Evolutionary conservation across 2,888 invertebrate species (phyloP).

Genomic region (Elegia similella): DNA sequence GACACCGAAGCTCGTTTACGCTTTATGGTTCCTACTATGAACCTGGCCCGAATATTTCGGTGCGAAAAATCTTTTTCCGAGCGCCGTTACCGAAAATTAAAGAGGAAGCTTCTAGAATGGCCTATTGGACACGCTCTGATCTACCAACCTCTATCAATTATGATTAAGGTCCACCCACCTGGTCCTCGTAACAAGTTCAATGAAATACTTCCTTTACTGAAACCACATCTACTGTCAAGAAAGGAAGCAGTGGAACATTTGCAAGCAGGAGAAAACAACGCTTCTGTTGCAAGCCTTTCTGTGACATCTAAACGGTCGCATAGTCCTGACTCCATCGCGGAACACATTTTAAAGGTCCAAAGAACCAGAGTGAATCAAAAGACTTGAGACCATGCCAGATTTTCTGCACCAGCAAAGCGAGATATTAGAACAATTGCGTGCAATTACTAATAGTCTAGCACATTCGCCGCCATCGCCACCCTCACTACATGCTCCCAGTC

Average conservation of each 20-base stretch:
- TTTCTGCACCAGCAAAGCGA: no score
- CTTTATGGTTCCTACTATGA: not conserved
- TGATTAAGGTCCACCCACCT: not conserved
- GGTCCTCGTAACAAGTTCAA: not conserved
- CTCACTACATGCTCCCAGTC: no score
- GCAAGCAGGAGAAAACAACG: not conserved
- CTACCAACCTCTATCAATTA: not conserved
- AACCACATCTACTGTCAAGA: not conserved
- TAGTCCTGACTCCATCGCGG: no score
- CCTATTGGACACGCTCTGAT: not conserved
- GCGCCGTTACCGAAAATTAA: not conserved
- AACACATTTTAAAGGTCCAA: no score
- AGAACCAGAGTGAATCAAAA: no score
- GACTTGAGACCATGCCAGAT: no score
- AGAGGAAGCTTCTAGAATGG: not conserved
- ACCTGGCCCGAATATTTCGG: no score
- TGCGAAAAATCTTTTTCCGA: not conserved
- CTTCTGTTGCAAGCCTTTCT: not conserved
- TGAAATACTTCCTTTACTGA: not conserved
- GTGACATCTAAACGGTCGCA: not conserved
- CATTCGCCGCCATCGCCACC: no score
- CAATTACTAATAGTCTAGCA: no score
- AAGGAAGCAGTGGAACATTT: not conserved
- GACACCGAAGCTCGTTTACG: not conserved
- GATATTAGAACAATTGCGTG: no score